Evolutionary conservation across 2,888 invertebrate species (phyloP).

Genomic region (Thymelicus sylvestris): DNA sequence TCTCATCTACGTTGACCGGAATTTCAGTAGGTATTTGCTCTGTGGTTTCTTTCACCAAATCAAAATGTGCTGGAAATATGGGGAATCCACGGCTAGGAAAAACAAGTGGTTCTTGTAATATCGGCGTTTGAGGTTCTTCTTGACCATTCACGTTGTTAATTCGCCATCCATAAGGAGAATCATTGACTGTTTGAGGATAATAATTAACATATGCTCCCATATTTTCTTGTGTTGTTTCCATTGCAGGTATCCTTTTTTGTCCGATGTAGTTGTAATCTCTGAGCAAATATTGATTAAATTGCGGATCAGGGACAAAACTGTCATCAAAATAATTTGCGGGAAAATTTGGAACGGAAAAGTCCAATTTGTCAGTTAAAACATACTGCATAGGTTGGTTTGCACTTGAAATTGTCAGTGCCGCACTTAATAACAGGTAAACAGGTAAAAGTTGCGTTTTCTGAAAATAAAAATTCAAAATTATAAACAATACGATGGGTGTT

Average conservation of each 20-base stretch:
- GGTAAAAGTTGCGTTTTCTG: neutral
- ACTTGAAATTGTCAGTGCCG: neutral
- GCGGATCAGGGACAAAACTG: neutral
- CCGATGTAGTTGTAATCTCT: neutral
- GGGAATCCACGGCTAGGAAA: neutral
- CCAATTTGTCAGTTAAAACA: neutral
- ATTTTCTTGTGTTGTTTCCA: neutral
- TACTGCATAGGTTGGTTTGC: neutral
- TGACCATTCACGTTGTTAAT: neutral
- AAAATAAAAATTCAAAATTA: neutral
- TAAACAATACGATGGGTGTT: neutral
- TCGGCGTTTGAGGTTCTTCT: neutral
- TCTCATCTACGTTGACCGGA: constrained; percentile 7
- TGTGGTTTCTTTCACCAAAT: neutral
- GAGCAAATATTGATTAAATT: neutral
- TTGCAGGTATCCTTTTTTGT: neutral
- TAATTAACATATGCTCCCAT: neutral
- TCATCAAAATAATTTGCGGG: neutral
- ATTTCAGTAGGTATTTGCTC: neutral
- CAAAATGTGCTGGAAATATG: neutral
- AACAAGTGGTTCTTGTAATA: neutral
- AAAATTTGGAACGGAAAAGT: neutral
- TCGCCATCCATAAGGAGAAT: neutral
- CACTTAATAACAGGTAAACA: neutral
- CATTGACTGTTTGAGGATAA: neutral